Base-by-base conservation (phyloP, 2,888 invertebrate genomes). In the Acanthoscelides obtectus region DNA sequence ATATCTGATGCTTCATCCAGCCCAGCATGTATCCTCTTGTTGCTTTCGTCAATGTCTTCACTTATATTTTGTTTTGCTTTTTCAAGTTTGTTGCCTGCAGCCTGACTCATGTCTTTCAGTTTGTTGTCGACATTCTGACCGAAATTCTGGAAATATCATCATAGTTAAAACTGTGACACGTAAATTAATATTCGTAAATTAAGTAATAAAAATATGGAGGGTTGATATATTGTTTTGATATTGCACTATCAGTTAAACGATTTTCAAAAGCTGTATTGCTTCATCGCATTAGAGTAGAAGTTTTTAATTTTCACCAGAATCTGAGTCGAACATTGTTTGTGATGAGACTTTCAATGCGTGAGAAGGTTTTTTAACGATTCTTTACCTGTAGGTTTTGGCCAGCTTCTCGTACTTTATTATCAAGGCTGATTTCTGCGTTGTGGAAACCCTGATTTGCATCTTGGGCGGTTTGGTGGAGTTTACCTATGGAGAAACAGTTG, bases 11-110 rank as follows among this genome's bases (percentile, higher is more conserved):
- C 73, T n/a, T 80, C 80, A 66, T 80, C 80, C 0, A 80, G 70
- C 22, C 79, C 80, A 21, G 79, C 79, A 68, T 79, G 79, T 3
- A 78, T 78, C 68, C 76, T 74, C 73, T 80, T 79, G 64, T 79
- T 80, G 20, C 71, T 72, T 71, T 80, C 80, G 2, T 78, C 78
- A 22, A 76, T 20, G 66, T 73, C 77, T 45, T 78, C 74, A 22
- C 63, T 71, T 63, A 76, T n/a, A n/a, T 75, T 72, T 64, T 69
- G 71, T 25, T 70, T 73, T 20, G 75, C 72, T 25, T 75, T 72
- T 66, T 74, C 76, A 21, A 75, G 67, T 70, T 77, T 77, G 66
- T 76, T 76, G 64, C 77, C 76, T 22, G 79, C 45, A 0, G 74
- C 70, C 20, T 72, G 72, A 20, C 76, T 77, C 0, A 80, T 74